These are phyloP conservation scores for Pelobates fuscus DNA, from an alignment of 2,113 vertebrate genomes.

Conservation along the genomic window DNA sequence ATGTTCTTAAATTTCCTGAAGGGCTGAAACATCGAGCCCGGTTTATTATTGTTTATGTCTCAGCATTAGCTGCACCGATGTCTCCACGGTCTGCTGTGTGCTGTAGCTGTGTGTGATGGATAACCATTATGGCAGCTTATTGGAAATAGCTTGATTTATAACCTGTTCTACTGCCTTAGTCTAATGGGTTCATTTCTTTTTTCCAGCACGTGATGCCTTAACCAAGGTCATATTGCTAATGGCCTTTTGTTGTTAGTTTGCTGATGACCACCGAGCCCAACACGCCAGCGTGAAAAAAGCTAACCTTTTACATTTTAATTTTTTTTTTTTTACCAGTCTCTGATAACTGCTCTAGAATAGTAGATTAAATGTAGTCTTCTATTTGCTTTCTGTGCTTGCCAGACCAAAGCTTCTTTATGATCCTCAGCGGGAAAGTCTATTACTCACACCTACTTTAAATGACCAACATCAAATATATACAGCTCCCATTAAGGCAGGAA, in stretches of 20 bases:
- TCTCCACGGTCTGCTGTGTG: slow-evolving; percentile 86
- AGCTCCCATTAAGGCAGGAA: slow-evolving; percentile 90
- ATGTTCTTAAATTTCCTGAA: slow-evolving; percentile 86
- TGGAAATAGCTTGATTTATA: slow-evolving; percentile 99
- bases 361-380: slow-evolving; percentile 85
- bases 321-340: slow-evolving; percentile 70
- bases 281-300: slow-evolving; percentile 58
- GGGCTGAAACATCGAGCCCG: slow-evolving; percentile 83
- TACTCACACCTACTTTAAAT: slow-evolving; percentile 97
- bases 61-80: slow-evolving; percentile 80
- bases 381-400: slow-evolving; percentile 76
- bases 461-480: slow-evolving; percentile 96
- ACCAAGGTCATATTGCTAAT: slow-evolving; percentile 98
- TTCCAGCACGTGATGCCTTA: slow-evolving; percentile 96
- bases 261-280: slow-evolving; percentile 87
- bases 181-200: slow-evolving; percentile 99
- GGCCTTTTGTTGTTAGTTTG: slow-evolving; percentile 93
- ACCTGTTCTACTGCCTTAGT: slow-evolving; percentile 89
- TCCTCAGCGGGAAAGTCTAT: slow-evolving; percentile 89
- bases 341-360: slow-evolving; percentile 80
- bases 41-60: slow-evolving; percentile 97
- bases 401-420: slow-evolving; percentile 89
- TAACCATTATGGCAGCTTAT: slow-evolving; percentile 99
- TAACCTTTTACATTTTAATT: slow-evolving; percentile 73
- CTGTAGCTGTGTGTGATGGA: slow-evolving; percentile 90